A percentile compares a stretch with the other conserved stretches of the same genome.
These are phyloP conservation scores for Epirrita christyi DNA, from an alignment of 2,888 invertebrate species.

Conservation along the genomic window DNA sequence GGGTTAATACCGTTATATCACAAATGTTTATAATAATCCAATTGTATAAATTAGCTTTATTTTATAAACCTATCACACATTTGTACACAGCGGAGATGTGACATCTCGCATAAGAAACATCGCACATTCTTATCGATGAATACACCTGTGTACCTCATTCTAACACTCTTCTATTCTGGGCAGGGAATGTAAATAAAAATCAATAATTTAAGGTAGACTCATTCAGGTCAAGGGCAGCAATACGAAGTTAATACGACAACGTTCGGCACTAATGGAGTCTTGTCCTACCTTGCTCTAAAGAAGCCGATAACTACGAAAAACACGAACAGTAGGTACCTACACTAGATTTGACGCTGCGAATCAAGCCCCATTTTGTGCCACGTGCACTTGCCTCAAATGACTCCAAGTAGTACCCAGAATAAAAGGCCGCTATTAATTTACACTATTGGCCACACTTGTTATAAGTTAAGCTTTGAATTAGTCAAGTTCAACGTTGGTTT, in stretches of 20 bases:
- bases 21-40: slow-evolving; percentile 23
- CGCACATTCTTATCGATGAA: neutral
- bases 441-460: too few relatives aligned
- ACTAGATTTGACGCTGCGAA: neutral
- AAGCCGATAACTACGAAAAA: neutral
- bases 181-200: slow-evolving; percentile 66
- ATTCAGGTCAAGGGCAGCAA: slow-evolving; percentile 16
- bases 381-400: slow-evolving; percentile 11
- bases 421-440: neutral
- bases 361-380: neutral
- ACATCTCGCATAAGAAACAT: neutral
- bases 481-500: too few relatives aligned
- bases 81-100: slow-evolving; percentile 3
- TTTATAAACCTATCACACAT: slow-evolving; percentile 21
- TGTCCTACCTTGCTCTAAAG: neutral
- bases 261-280: neutral
- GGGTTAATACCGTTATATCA: slow-evolving; percentile 32
- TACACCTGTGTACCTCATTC: slow-evolving; percentile 3
- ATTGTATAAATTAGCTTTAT: slow-evolving; percentile 14
- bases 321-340: neutral
- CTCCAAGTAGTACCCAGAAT: slow-evolving; percentile 20
- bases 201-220: slow-evolving; percentile 42
- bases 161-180: slow-evolving; percentile 42
- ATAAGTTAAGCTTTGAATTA: too few relatives aligned
- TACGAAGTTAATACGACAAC: neutral